Base-by-base conservation (phyloP, 2,113 vertebrate species). In the Peromyscus californicus region DNA sequence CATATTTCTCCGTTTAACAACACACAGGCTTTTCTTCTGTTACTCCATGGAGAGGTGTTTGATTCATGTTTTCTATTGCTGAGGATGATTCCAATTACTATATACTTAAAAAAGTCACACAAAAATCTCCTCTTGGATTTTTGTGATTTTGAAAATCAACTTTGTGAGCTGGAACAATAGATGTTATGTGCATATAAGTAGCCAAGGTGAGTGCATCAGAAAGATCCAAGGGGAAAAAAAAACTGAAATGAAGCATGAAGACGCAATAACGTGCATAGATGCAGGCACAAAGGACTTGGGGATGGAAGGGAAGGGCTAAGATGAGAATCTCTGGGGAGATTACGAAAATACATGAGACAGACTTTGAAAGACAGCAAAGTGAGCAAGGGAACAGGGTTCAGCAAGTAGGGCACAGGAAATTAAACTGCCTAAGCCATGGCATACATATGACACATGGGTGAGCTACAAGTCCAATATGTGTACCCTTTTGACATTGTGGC, bases 1-100 rank as follows among this genome's bases (percentile, higher is more conserved):
- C 36, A 84, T 42, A 84, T 87, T 92, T 95, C 57, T 90, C 75
- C 91, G 36, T 90, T 95, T 97, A 54, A 54, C 3, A 69, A 33
- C 17, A 92, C 36, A 96, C 1, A 29, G 4, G 0, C 0, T 48
- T 93, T 69, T 90, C 57, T 54, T 78, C 11, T 90, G 2, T 69
- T 89, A 48, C 19, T 92, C 86, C 67, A 12, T 83, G 74, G 33
- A 12, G 19, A 51, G 57, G 24, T 91, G 19, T 72, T 93, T 70
- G 19, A 85, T 80, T 96, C 76, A 17, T 31, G 36, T 10, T 36
- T 48, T 87, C 48, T 61, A 1, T 72, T 83, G 36, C 36, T 82
- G 51, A 92, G 21, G 67, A 69, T 92, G 42, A 96, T 74, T 87
- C 7, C 74, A 24, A 48, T 59, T 88, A n/a, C 48, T 87, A 2